phyloP scores from a whole-genome alignment of 2,888 invertebrate species.

The Athalia circularis region DNA sequence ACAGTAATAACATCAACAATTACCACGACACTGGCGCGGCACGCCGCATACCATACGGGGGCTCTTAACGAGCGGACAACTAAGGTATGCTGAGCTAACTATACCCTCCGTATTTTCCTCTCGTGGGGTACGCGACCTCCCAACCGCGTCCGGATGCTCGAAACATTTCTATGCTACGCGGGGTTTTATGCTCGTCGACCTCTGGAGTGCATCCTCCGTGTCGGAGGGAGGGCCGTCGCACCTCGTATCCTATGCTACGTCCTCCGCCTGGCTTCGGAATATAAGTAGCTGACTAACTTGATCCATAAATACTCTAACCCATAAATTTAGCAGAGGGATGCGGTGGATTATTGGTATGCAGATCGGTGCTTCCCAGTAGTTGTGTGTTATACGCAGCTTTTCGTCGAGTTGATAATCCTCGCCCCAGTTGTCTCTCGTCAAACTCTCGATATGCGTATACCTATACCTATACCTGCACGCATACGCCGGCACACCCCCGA shows the following conservation, averaged over 20 bases:
- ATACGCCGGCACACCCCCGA: not conserved
- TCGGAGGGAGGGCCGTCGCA: slow-evolving; percentile 49
- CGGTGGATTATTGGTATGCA: not conserved
- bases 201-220: slow-evolving; percentile 55
- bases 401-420: slow-evolving; percentile 9
- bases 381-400: slow-evolving; percentile 3
- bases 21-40: slow-evolving; percentile 26
- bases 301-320: slow-evolving; percentile 7
- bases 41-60: slow-evolving; percentile 68
- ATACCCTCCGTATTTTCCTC: slow-evolving; percentile 21
- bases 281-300: slow-evolving; percentile 10
- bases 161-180: slow-evolving; percentile 50
- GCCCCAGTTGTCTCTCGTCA: slow-evolving; percentile 1
- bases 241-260: slow-evolving; percentile 20
- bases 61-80: slow-evolving; percentile 73
- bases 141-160: slow-evolving; percentile 54
- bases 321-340: not conserved
- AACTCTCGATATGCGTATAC: not conserved
- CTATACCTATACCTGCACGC: not conserved
- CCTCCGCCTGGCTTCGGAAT: not conserved
- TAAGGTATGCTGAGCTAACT: slow-evolving; percentile 68
- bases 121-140: slow-evolving; percentile 50
- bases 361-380: not conserved
- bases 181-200: slow-evolving; percentile 64
- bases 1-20: slow-evolving; percentile 50